A percentile compares a stretch with the other conserved stretches of the same genome.
These are phyloP conservation scores for Pseudonaja textilis DNA, from an alignment of 2,113 vertebrate genomes.

Conservation along the genomic window DNA sequence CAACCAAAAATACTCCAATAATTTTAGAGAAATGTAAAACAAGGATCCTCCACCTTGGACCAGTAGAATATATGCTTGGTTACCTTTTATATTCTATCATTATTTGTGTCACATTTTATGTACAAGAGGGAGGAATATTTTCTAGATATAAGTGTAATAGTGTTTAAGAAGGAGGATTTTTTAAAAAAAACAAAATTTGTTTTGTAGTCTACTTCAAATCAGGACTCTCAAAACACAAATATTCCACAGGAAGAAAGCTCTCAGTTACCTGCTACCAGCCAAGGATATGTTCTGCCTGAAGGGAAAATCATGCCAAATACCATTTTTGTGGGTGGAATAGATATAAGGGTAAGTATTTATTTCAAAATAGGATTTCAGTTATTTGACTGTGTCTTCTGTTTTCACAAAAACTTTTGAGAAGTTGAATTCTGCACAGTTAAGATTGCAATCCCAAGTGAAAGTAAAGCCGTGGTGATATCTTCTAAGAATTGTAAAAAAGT, in stretches of 20 bases:
- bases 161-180: background rate
- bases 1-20: background rate
- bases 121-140: background rate
- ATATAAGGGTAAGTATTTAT: conserved; percentile 79
- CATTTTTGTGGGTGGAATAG: conserved; percentile 93
- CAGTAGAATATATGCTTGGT: background rate
- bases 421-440: background rate
- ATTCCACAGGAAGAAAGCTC: conserved; percentile 54
- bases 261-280: conserved; percentile 71
- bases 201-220: conserved; percentile 67
- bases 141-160: background rate
- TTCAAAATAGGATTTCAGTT: background rate
- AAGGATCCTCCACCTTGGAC: background rate
- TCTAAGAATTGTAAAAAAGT: background rate
- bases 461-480: background rate
- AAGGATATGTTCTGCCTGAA: conserved; percentile 91
- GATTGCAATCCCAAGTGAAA: background rate
- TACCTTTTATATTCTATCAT: background rate
- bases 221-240: conserved; percentile 56
- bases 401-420: background rate
- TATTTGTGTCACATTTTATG: background rate
- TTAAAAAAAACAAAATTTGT: background rate
- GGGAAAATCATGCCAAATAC: conserved; percentile 94
- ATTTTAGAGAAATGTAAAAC: background rate
- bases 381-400: background rate